phyloP scores from a whole-genome alignment of 2,797 vertebrate species.

The Sebastes minor region DNA sequence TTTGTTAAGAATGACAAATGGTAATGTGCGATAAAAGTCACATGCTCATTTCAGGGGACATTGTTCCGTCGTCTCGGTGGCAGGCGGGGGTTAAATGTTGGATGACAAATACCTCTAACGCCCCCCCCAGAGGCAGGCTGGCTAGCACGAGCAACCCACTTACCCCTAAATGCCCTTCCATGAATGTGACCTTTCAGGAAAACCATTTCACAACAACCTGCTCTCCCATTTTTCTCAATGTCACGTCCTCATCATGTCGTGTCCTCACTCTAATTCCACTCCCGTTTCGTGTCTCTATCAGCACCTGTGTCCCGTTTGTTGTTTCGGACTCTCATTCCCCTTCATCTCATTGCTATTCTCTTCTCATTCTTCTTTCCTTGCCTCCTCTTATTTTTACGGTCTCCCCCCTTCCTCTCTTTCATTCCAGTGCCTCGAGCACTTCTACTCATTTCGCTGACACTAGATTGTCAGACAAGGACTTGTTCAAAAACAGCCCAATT shows the following conservation, averaged over 20 bases:
- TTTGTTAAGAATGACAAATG: conserved; percentile 32
- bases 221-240: background rate
- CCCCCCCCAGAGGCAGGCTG: conserved; percentile 6
- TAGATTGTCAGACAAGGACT: conserved; percentile 12
- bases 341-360: background rate
- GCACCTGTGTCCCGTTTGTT: background rate
- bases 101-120: conserved; percentile 22
- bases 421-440: background rate
- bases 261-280: background rate
- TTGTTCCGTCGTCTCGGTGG: background rate
- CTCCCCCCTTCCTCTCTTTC: background rate
- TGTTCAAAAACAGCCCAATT: conserved; percentile 18
- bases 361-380: background rate
- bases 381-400: background rate
- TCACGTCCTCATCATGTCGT: background rate
- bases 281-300: background rate
- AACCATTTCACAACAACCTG: conserved; percentile 38
- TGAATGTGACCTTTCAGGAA: conserved; percentile 55
- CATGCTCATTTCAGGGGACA: conserved; percentile 7
- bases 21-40: conserved; percentile 20
- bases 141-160: background rate
- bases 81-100: conserved; percentile 33
- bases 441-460: conserved; percentile 7
- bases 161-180: conserved; percentile 23
- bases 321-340: background rate